A percentile compares a stretch with the other conserved stretches of the same genome.
Conservation (phyloP, 2,113 vertebrate genomes). For the Hemiprocne comata region DNA sequence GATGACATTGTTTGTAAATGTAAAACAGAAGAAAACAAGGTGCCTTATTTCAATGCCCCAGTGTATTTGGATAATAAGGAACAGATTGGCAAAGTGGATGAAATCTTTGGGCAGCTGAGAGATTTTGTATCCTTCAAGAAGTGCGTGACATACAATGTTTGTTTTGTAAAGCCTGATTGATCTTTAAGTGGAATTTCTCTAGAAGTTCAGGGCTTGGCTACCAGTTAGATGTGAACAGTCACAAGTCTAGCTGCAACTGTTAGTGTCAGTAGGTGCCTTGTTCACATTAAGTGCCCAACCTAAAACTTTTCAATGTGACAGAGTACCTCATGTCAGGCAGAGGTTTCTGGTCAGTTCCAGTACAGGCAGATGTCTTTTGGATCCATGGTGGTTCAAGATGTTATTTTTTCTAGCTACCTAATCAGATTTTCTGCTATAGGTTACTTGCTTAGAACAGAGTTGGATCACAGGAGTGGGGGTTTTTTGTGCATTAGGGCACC, state of each 20-base stretch:
- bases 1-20: slow-evolving; percentile 96
- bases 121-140: slow-evolving; percentile 95
- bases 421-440: neutral
- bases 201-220: neutral
- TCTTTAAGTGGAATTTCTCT: neutral
- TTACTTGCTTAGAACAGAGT: neutral
- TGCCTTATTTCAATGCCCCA: slow-evolving; percentile 97
- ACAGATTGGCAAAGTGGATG: slow-evolving; percentile 97
- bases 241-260: neutral
- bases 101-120: slow-evolving; percentile 96
- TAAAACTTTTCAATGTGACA: neutral
- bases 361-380: neutral
- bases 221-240: neutral
- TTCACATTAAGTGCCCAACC: neutral
- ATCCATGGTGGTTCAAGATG: fast-evolving
- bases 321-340: neutral
- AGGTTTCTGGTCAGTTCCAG: neutral
- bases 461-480: neutral
- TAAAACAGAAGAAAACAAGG: slow-evolving; percentile 92
- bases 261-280: neutral
- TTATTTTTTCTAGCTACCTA: neutral
- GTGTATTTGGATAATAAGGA: slow-evolving; percentile 98
- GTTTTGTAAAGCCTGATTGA: neutral
- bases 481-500: neutral
- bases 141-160: fast-evolving